These are phyloP conservation scores for Seriola aureovittata DNA, from an alignment of 2,113 vertebrate genomes.

Conservation along the genomic window DNA sequence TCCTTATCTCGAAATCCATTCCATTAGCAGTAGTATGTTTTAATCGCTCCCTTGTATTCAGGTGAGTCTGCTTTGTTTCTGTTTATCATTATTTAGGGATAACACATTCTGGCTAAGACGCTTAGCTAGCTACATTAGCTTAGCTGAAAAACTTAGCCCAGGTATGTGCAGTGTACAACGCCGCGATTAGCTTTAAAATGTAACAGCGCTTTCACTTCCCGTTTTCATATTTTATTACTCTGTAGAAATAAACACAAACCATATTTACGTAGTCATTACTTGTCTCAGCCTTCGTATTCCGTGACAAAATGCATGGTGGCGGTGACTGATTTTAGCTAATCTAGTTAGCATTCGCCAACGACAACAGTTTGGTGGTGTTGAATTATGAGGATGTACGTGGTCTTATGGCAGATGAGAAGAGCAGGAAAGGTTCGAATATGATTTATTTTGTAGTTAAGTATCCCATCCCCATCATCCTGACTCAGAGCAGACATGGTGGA, in stretches of 20 bases:
- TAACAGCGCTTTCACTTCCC: rapidly evolving
- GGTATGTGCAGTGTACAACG: too few relatives aligned
- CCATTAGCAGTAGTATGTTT: neutral
- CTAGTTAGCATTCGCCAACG: conserved; percentile 34
- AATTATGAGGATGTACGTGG: neutral
- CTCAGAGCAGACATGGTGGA: conserved; percentile 86
- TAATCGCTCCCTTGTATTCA: conserved; percentile 9
- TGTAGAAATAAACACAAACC: neutral
- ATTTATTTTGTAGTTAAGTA: neutral
- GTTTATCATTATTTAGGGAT: neutral
- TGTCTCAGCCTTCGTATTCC: rapidly evolving
- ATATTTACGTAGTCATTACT: neutral
- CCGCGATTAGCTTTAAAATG: neutral
- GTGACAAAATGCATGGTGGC: neutral
- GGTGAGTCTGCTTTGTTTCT: conserved; percentile 45
- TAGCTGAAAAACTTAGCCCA: conserved; percentile 45
- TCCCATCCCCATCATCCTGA: neutral
- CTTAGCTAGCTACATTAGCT: conserved; percentile 55
- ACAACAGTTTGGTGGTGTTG: neutral
- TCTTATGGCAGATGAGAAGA: rapidly evolving
- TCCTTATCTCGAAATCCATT: neutral
- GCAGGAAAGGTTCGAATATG: neutral
- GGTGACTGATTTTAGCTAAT: neutral
- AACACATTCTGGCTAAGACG: neutral
- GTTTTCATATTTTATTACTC: too few relatives aligned